Evolutionary conservation across 1,140 invertebrate species (phyloP), one percentile per base, ranked within the genome.

Genomic region (Semibalanus balanoides): DNA sequence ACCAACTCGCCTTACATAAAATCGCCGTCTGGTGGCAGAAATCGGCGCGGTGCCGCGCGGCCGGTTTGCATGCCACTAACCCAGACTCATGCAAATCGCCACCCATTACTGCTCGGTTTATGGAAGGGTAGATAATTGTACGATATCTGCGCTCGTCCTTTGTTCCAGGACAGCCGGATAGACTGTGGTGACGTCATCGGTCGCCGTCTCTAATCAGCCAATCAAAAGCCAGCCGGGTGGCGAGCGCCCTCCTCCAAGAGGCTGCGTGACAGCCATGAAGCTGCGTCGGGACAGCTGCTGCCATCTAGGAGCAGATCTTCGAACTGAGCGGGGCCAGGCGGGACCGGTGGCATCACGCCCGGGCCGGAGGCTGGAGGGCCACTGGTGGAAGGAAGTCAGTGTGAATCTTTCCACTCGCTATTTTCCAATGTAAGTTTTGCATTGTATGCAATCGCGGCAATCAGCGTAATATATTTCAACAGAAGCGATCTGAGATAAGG

Each of bases 51-150:
- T 19, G 11, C 51, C 1, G 51, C 9, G 11, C 51, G 1, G 51
- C 9, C 7, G 3, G 51, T 1, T 19, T 64, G 51, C 51, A 64
- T 64, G 22, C 51, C 51, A 25, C 7, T 64, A 25, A 64, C 51
- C 51, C 51, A 64, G 51, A 64, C 51, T 64, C 51, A 64, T 64
- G 51, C 51, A 64, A 64, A 64, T 64, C 51, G 51, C 11, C 11
- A 19, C 9, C 51, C 51, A 64, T 64, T 64, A 64, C 51, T 3
- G 51, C 51, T 25, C 51, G 22, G 1, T 64, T 64, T 64, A 64
- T 64, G 51, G 51, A 64, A 64, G 51, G 51, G 51, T 25, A 64
- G 51, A 64, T 64, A 64, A 64, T 64, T 64, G 51, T 64, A 64
- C 11, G 51, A 64, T 64, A 64, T 64, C 51, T 64, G 51, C 51